Base-by-base conservation (phyloP, 2,797 vertebrate genomes). In the Siniperca obscura region DNA sequence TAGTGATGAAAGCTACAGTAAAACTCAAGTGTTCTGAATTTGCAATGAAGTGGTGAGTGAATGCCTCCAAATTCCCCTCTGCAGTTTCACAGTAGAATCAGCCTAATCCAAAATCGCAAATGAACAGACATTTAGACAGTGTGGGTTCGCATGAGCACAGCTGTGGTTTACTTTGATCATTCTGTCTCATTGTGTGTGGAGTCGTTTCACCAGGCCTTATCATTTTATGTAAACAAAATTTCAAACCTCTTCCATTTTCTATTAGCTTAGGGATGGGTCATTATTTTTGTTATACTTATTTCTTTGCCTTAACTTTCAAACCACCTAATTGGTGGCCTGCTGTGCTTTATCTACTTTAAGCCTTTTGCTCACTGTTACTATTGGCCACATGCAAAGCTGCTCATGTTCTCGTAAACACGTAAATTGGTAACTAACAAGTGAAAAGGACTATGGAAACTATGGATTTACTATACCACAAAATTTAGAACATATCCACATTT, bases 11-110 rank as follows among this genome's bases (percentile, higher is more conserved):
- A 92, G 92, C 89, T 56, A 56, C 69, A 77, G 82, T 89, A 75
- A 87, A 91, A 90, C 76, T 84, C 71, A 82, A 92, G 89, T 78
- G 85, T 85, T 93, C 38, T 89, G 90, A 87, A 91, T 91, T 86
- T 80, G 57, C 64, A 90, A 86, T 86, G 75, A 86, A 87, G 78
- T 78, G 50, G 62, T 82, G 67, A 86, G 74, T 46, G 82, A 82
- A 84, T 78, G 65, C 67, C 70, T 82, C 55, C 76, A 64, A 83
- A 79, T 70, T 73, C 34, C 50, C 70, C 38, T 55, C 65, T 81
- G 67, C 74, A 57, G 69, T 74, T 62, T 81, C 67, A 83, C 76
- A 77, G 73, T 42, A 44, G 27, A 86, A 76, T 70, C 65, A 22
- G 48, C 27, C 46, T 56, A 52, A 87, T 73, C 61, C 36, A 66